Conservation (phyloP, 2,888 invertebrate genomes). For the Lithophane semibrunnea region DNA sequence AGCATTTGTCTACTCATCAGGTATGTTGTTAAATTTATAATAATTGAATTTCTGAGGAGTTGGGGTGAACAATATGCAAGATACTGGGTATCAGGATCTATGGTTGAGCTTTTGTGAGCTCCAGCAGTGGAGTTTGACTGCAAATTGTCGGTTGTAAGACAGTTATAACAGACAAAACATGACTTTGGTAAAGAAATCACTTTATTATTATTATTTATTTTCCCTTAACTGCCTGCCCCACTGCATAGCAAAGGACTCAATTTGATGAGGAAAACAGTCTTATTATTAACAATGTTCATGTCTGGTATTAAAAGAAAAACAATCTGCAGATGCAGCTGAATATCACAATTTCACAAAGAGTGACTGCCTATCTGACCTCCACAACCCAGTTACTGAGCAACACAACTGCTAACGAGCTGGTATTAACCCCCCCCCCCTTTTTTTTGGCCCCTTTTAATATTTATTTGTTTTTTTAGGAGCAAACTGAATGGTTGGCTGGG, state of each 20-base stretch:
- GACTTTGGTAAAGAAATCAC: not conserved
- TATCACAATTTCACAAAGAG: too few species aligned
- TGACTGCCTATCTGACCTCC: too few species aligned
- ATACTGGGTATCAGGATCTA: not conserved
- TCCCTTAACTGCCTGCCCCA: not conserved
- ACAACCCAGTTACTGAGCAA: too few species aligned
- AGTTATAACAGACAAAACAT: too few species aligned
- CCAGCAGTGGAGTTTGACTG: not conserved
- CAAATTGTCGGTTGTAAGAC: not conserved
- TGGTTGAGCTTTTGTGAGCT: not conserved
- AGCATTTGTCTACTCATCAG: slow-evolving; percentile 96
- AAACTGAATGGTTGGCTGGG: slow-evolving; percentile 97
- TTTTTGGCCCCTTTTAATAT: not conserved
- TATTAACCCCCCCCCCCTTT: too few species aligned
- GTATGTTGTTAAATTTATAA: slow-evolving; percentile 70
- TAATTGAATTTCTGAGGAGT: not conserved
- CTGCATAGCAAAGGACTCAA: not conserved
- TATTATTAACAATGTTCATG: too few species aligned
- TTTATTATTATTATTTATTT: not conserved
- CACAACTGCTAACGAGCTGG: too few species aligned
- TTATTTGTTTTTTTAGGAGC: slow-evolving; percentile 90
- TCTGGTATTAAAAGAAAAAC: not conserved
- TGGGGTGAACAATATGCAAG: not conserved
- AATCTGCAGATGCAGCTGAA: too few species aligned
- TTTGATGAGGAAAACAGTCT: not conserved